Evolutionary conservation across 2,888 invertebrate genomes (phyloP).

Genomic region (Sinopyrophorus schimmeli): DNA sequence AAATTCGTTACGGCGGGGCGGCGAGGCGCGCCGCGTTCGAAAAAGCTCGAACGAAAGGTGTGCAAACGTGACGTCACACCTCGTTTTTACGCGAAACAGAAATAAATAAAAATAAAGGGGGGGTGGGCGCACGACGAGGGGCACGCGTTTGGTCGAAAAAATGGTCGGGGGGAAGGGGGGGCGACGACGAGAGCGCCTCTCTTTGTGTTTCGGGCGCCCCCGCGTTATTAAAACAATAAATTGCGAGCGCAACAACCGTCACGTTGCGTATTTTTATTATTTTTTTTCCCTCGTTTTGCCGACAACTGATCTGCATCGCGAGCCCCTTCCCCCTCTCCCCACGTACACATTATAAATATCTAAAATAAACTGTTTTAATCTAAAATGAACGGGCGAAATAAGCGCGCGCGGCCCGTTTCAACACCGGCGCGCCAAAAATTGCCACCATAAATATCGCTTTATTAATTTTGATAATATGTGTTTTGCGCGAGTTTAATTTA

Average conservation of each 20-base stretch:
- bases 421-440: constrained; percentile 55
- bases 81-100: too few relatives aligned
- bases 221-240: constrained; percentile 59
- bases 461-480: constrained; percentile 58
- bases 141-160: too few relatives aligned
- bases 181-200: too few relatives aligned
- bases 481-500: constrained; percentile 49
- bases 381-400: constrained; percentile 56
- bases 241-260: constrained; percentile 55
- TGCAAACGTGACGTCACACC: too few relatives aligned
- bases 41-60: too few relatives aligned
- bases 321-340: too few relatives aligned
- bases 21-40: too few relatives aligned
- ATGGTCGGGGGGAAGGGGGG: too few relatives aligned
- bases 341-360: constrained; percentile 56
- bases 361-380: constrained; percentile 59
- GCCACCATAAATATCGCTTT: constrained; percentile 56
- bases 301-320: constrained; percentile 58
- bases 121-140: too few relatives aligned
- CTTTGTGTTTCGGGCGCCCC: too few relatives aligned
- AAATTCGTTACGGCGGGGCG: too few relatives aligned
- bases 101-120: too few relatives aligned
- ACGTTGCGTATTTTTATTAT: constrained; percentile 56
- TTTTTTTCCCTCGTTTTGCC: constrained; percentile 51
- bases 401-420: constrained; percentile 51